These are phyloP conservation scores for Pachydiplax longipennis DNA, from an alignment of 2,888 invertebrate genomes.

Conservation along the genomic window DNA sequence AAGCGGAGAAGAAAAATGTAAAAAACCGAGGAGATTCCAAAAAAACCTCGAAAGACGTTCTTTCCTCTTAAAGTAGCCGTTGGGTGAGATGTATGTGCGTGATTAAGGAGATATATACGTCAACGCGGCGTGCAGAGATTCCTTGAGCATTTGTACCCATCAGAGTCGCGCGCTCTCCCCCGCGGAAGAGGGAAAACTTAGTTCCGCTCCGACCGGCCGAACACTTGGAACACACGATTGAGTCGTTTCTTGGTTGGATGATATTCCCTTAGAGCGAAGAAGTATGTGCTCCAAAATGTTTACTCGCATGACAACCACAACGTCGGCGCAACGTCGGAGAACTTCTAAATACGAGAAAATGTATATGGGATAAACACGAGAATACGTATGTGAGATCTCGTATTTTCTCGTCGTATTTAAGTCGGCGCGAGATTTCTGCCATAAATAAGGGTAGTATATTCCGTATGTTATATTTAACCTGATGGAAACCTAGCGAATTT, in stretches of 20 bases:
- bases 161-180: not conserved
- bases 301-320: no score
- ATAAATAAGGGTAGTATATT: no score
- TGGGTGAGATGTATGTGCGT: not conserved
- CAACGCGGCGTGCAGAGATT: not conserved
- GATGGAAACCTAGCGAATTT: no score
- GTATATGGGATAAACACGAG: no score
- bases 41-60: not conserved
- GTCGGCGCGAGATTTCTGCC: no score
- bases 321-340: no score
- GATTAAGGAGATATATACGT: not conserved
- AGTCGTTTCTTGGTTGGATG: not conserved
- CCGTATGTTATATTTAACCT: no score
- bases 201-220: not conserved
- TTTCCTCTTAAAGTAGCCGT: not conserved
- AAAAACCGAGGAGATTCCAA: not conserved
- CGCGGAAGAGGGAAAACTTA: not conserved
- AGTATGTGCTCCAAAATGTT: no score
- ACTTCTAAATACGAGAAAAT: no score
- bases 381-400: no score
- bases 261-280: no score
- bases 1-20: not conserved
- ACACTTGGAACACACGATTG: not conserved
- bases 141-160: not conserved
- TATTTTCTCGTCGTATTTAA: no score